Conservation (phyloP, 2,113 vertebrate genomes). For the Donacobius atricapilla region DNA sequence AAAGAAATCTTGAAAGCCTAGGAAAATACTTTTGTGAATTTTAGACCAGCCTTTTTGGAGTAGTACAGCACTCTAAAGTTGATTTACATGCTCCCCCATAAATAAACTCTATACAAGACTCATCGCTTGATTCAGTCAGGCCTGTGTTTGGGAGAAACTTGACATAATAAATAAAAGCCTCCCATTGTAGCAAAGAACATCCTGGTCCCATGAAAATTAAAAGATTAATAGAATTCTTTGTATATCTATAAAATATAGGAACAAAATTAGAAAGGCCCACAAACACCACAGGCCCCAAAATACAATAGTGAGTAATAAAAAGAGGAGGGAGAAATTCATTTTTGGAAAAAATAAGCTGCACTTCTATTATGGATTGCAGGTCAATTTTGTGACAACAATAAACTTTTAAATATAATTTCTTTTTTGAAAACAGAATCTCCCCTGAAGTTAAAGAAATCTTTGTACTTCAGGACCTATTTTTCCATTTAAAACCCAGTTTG, state of each 20-base stretch:
- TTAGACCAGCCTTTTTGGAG: background rate
- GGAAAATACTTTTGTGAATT: background rate
- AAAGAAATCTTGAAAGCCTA: background rate
- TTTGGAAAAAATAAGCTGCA: background rate
- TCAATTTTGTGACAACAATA: background rate
- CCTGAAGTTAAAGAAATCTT: background rate
- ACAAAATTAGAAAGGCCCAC: background rate
- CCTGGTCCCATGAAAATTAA: background rate
- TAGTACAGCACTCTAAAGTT: background rate
- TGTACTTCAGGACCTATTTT: background rate
- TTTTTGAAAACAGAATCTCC: background rate
- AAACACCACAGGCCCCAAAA: background rate
- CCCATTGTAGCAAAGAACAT: background rate
- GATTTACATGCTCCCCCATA: background rate
- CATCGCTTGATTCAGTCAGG: background rate
- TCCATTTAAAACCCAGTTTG: background rate
- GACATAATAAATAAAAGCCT: background rate
- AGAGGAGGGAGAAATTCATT: fast-evolving
- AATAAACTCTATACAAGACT: background rate
- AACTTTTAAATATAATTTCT: background rate
- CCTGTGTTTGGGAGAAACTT: background rate
- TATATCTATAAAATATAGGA: background rate
- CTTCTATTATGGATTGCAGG: background rate
- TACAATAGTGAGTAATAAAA: background rate
- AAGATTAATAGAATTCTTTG: background rate